phyloP scores from a whole-genome alignment of 1,140 invertebrate species.

The Lepeophtheirus salmonis region DNA sequence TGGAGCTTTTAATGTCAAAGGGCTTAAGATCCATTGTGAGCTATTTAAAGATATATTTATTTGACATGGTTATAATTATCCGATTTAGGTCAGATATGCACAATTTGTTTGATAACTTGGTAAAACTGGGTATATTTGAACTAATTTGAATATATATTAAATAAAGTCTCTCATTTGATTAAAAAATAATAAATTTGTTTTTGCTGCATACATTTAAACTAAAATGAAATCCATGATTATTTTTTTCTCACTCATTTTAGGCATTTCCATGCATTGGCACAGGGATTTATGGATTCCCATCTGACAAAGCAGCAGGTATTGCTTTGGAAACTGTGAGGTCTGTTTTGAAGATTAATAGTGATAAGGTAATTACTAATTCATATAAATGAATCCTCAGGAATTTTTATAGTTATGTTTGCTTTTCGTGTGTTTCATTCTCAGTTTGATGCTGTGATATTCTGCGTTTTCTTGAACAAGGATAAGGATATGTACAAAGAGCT shows the following conservation, averaged over 20 bases:
- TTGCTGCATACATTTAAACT: too few species aligned
- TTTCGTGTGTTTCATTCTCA: too few species aligned
- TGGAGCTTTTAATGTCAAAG: constrained; percentile 39
- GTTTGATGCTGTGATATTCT: constrained; percentile 60
- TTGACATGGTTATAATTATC: too few species aligned
- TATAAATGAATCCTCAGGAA: background rate
- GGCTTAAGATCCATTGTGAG: constrained; percentile 39
- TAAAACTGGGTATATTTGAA: too few species aligned
- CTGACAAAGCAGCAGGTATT: constrained; percentile 29
- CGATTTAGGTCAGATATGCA: too few species aligned
- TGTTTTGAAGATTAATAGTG: constrained; percentile 21
- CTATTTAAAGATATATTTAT: too few species aligned
- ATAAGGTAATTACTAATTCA: background rate
- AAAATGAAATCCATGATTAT: too few species aligned
- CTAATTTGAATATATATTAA: too few species aligned
- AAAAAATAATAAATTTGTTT: too few species aligned
- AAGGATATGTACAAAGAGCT: constrained; percentile 49
- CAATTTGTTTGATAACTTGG: too few species aligned
- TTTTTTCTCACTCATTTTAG: too few species aligned
- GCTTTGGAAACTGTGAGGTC: constrained; percentile 28
- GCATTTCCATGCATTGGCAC: constrained; percentile 69
- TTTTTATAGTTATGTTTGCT: background rate
- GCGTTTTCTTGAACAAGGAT: constrained; percentile 50
- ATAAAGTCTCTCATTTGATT: too few species aligned
- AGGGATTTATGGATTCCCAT: constrained; percentile 49